Evolutionary conservation across 2,888 invertebrate species (phyloP).

Genomic region (Cantharis nigra): DNA sequence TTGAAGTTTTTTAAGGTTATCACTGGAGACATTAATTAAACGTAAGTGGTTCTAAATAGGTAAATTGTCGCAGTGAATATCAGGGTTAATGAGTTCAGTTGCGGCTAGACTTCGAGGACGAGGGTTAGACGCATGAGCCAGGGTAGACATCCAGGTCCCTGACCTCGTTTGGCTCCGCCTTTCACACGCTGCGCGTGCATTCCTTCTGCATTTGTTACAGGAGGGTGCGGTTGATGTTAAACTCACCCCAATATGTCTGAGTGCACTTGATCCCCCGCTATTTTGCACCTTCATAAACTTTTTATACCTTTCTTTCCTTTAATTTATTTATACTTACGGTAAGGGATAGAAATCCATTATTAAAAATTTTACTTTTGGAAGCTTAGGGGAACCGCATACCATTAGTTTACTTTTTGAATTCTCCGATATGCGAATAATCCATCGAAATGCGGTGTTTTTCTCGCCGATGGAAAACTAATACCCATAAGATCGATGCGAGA

Average conservation of each 20-base stretch:
- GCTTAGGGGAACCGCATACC: slow-evolving; percentile 51
- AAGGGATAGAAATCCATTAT: background rate
- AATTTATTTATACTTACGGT: background rate
- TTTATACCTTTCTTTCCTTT: slow-evolving; percentile 1
- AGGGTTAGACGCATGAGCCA: slow-evolving; percentile 53
- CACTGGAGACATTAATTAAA: slow-evolving; percentile 8
- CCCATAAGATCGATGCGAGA: slow-evolving; percentile 47
- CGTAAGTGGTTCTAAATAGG: slow-evolving; percentile 28
- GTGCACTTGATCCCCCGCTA: slow-evolving; percentile 35
- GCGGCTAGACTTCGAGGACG: slow-evolving; percentile 45
- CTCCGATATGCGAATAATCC: too few species aligned
- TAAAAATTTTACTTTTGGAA: slow-evolving; percentile 56
- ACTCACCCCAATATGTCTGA: slow-evolving; percentile 40
- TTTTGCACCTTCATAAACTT: slow-evolving; percentile 34
- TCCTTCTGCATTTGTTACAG: slow-evolving; percentile 45
- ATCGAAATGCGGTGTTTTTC: too few species aligned
- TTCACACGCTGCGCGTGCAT: slow-evolving; percentile 54
- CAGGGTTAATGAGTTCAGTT: slow-evolving; percentile 37
- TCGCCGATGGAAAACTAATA: background rate
- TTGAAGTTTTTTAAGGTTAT: background rate
- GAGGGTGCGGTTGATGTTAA: slow-evolving; percentile 50
- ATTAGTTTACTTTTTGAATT: too few species aligned
- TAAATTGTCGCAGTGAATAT: slow-evolving; percentile 32
- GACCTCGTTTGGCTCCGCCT: slow-evolving; percentile 60
- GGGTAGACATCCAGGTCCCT: slow-evolving; percentile 63